phyloP scores from a whole-genome alignment of 2,888 invertebrate species.

The Dimorphilus gyrociliatus region DNA sequence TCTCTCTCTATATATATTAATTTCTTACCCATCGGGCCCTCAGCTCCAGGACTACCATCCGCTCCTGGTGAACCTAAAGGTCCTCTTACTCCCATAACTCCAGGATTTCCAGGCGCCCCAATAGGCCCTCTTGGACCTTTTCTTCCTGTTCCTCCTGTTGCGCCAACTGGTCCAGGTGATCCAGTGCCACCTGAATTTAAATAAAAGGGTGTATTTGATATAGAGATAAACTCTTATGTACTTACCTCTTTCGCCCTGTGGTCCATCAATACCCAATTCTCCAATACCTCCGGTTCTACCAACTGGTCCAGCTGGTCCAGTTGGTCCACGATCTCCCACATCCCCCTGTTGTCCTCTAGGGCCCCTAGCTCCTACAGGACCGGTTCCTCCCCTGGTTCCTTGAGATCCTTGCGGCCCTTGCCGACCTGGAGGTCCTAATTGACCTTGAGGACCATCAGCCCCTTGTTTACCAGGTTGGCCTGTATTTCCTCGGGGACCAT shows the following conservation, averaged over 20 bases:
- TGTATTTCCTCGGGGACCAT: background rate
- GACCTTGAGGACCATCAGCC: too few relatives aligned
- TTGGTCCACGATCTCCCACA: slow-evolving; percentile 4
- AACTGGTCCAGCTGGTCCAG: background rate
- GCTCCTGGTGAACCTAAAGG: slow-evolving; percentile 1
- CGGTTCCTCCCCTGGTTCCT: too few relatives aligned
- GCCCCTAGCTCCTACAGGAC: too few relatives aligned
- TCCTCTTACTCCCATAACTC: slow-evolving; percentile 5
- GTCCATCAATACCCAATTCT: slow-evolving; percentile 8
- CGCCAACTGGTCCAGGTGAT: slow-evolving; percentile 1
- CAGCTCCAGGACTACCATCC: slow-evolving; percentile 1
- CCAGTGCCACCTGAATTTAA: slow-evolving; percentile 3
- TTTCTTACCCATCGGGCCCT: background rate
- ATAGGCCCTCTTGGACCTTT: slow-evolving; percentile 2
- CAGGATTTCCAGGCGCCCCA: slow-evolving; percentile 3
- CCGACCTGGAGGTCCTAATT: slow-evolving; percentile 5
- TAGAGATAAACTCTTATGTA: slow-evolving; percentile 3
- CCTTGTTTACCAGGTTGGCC: slow-evolving; percentile 1
- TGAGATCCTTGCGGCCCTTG: too few relatives aligned
- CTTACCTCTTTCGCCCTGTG: slow-evolving; percentile 6
- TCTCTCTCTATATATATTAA: too few relatives aligned
- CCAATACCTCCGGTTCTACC: slow-evolving; percentile 6
- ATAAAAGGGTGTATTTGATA: slow-evolving; percentile 7
- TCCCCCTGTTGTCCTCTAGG: too few relatives aligned
- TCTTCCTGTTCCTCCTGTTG: slow-evolving; percentile 3